Evolutionary conservation across 2,113 vertebrate genomes (phyloP), one percentile per base, ranked within the genome.

Genomic region (Sinocyclocheilus anshuiensis): DNA sequence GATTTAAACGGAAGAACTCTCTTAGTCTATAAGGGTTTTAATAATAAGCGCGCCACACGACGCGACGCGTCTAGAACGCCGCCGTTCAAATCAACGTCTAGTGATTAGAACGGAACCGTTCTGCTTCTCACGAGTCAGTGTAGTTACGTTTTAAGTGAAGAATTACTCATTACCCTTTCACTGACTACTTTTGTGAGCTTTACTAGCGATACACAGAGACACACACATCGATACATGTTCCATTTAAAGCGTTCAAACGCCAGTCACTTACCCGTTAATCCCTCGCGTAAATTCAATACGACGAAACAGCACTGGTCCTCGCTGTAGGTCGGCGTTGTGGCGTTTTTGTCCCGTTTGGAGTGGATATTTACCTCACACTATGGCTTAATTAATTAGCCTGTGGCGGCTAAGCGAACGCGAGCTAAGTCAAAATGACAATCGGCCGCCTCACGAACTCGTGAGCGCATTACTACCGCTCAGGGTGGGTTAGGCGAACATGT

Each of bases 371-470:
- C 69, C 24, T n/a, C 24, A 50, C n/a, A 36, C 26, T 55, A 7
- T 42, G 50, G 65, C 20, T 53, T 84, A 39, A 74, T 74, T 74
- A 42, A 84, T 57, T 84, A 84, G 82, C 82, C 48, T 74, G 69
- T 84, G 82, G 81, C 22, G 65, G 82, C 82, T 84, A 84, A 57
- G 69, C 82, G 81, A 83, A 20, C 81, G 4, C 65, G 26, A 71
- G 81, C 82, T 84, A 74, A 84, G 69, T 57, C 53, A 36, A 12
- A 59, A 84, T 42, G 82, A 84, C 65, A 84, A 84, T 13, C 69
- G 82, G 82, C 82, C 82, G 50, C 69, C 33, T 84, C 82, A 59
- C 48, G 53, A 84, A n/a, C 48, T 83, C 81, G 81, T 74, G 50
- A 74, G 45, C 22, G 29, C 82, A 84, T 84, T 74, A 26, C 22